Evolutionary conservation across 2,888 invertebrate genomes (phyloP).

Genomic region (Parnassius smintheus): DNA sequence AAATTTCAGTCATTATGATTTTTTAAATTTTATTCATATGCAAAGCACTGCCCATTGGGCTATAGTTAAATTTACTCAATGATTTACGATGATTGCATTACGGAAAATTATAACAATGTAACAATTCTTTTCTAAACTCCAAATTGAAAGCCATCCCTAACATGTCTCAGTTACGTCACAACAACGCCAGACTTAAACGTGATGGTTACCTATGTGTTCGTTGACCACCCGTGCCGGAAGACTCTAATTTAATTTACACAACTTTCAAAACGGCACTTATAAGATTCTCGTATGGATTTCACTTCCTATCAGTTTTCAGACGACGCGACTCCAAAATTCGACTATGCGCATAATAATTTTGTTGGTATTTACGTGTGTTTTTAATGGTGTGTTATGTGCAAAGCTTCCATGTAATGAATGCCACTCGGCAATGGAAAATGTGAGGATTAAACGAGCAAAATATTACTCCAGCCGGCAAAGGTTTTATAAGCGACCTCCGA

Average conservation of each 20-base stretch:
- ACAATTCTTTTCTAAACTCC: too few species aligned
- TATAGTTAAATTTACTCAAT: too few species aligned
- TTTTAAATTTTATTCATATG: too few species aligned
- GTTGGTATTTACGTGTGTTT: constrained; percentile 43
- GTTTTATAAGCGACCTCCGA: constrained; percentile 57
- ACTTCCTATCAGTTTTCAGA: constrained; percentile 64
- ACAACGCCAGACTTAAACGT: constrained; percentile 21
- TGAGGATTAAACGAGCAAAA: constrained; percentile 61
- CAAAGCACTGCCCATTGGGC: too few species aligned
- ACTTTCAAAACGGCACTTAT: constrained; percentile 70
- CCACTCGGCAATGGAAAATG: constrained; percentile 36
- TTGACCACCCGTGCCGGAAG: constrained; percentile 28
- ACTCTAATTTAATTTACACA: constrained; percentile 67
- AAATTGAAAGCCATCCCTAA: too few species aligned
- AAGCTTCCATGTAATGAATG: constrained; percentile 37
- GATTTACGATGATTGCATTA: too few species aligned
- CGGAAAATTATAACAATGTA: too few species aligned
- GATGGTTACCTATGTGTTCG: too few species aligned
- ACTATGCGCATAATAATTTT: constrained; percentile 34
- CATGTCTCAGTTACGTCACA: constrained; percentile 42
- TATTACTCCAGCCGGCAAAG: constrained; percentile 53
- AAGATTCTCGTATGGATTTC: constrained; percentile 51
- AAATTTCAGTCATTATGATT: too few species aligned
- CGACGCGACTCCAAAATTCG: constrained; percentile 25
- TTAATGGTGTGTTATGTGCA: constrained; percentile 44